A percentile compares a stretch with the other conserved stretches of the same genome.
These are phyloP conservation scores for Oryzias woworae DNA, from an alignment of 2,113 vertebrate genomes.

Conservation along the genomic window DNA sequence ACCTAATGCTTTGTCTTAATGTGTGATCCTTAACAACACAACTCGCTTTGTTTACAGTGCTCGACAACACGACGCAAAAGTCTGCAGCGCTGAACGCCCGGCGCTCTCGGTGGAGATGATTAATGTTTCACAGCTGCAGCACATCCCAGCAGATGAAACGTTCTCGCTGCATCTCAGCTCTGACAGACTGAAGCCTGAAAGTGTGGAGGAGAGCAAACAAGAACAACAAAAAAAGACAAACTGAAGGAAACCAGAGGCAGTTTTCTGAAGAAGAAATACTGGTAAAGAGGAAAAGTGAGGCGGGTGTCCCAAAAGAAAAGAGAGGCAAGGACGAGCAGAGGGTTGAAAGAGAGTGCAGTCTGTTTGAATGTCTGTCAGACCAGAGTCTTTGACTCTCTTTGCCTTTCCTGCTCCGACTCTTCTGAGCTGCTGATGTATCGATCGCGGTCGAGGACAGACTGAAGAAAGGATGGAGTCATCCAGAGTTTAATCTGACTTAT, in stretches of 20 bases:
- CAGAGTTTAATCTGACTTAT: conserved; percentile 49
- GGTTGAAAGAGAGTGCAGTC: conserved; percentile 50
- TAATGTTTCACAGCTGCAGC: too few species aligned
- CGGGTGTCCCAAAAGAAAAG: conserved; percentile 7
- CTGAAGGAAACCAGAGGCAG: neutral
- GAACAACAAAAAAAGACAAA: neutral
- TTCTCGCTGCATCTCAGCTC: too few species aligned
- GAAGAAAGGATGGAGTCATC: conserved; percentile 40
- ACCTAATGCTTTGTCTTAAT: neutral
- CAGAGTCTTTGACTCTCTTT: conserved; percentile 39
- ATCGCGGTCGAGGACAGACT: conserved; percentile 22
- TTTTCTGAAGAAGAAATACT: neutral
- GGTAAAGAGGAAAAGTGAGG: neutral
- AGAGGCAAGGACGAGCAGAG: conserved; percentile 42
- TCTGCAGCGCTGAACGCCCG: too few species aligned
- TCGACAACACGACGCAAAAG: too few species aligned
- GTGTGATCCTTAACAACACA: too few species aligned
- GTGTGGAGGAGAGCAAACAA: neutral
- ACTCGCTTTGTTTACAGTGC: too few species aligned
- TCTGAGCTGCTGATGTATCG: conserved; percentile 34
- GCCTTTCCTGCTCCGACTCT: conserved; percentile 30
- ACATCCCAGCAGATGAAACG: too few species aligned
- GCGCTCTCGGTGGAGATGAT: too few species aligned
- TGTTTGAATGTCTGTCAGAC: conserved; percentile 50
- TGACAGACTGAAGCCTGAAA: neutral